Evolutionary conservation across 2,113 vertebrate genomes (phyloP).

Genomic region (Nerophis ophidion): DNA sequence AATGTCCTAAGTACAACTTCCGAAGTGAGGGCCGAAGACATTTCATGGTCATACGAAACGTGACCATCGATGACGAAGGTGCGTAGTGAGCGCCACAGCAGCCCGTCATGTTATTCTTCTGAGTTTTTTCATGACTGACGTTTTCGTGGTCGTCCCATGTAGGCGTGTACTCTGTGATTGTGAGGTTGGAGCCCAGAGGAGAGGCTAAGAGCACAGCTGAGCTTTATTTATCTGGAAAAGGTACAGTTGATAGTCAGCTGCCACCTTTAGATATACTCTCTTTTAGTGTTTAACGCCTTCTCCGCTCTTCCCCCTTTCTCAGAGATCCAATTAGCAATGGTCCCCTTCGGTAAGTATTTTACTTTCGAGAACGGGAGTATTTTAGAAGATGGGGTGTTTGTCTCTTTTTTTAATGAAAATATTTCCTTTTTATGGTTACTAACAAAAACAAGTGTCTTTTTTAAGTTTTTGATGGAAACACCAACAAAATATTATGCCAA

Average conservation of each 20-base stretch:
- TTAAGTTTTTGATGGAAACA: no score
- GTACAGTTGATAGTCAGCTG: conserved; percentile 56
- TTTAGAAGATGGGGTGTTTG: no score
- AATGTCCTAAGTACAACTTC: conserved; percentile 96
- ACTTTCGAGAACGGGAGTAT: neutral
- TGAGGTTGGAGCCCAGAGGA: conserved; percentile 92
- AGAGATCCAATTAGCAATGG: conserved; percentile 92
- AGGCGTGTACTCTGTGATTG: conserved; percentile 99
- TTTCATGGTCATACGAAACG: conserved; percentile 97
- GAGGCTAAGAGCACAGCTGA: conserved; percentile 98
- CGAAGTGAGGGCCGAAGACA: conserved; percentile 90
- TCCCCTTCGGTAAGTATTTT: conserved; percentile 81
- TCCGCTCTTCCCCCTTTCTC: conserved; percentile 63
- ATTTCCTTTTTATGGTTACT: no score
- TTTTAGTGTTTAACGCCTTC: conserved; percentile 33
- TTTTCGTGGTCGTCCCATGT: conserved; percentile 60
- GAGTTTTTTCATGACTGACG: conserved; percentile 45
- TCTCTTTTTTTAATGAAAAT: no score
- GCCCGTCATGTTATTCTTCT: conserved; percentile 17
- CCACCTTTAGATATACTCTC: conserved; percentile 13
- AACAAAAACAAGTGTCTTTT: no score
- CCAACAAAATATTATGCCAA: no score
- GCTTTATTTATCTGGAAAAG: conserved; percentile 96
- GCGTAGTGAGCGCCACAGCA: conserved; percentile 50
- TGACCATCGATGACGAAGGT: conserved; percentile 96